These are phyloP conservation scores for Linepithema humile DNA, from an alignment of 1,140 invertebrate genomes.

Conservation along the genomic window DNA sequence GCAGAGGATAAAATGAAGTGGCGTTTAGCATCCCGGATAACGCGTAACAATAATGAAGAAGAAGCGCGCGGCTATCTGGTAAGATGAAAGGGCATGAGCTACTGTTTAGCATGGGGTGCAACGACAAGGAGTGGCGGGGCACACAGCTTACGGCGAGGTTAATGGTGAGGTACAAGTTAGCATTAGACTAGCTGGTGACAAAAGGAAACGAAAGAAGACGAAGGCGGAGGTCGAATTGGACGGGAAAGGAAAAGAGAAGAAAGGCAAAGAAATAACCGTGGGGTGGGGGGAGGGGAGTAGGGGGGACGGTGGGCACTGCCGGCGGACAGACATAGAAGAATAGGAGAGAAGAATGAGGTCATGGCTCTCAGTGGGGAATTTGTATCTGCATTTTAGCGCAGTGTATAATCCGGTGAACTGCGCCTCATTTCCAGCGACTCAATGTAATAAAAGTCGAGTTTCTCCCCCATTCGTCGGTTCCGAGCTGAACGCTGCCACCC, in stretches of 20 bases:
- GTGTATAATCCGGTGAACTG: constrained; percentile 41
- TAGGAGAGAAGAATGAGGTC: constrained; percentile 8
- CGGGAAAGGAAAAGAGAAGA: background rate
- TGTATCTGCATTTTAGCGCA: constrained; percentile 48
- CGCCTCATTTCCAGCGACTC: constrained; percentile 18
- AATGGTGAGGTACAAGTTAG: constrained; percentile 41
- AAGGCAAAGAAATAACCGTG: background rate
- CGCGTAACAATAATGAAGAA: constrained; percentile 45
- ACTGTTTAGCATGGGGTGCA: constrained; percentile 46
- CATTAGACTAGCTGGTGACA: background rate
- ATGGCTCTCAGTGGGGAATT: background rate
- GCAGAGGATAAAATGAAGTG: constrained; percentile 14
- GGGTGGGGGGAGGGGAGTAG: background rate
- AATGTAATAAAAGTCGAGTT: constrained; percentile 49
- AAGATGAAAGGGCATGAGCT: constrained; percentile 42
- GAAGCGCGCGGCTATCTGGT: constrained; percentile 15
- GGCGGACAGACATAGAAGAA: background rate
- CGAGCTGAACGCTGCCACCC: background rate
- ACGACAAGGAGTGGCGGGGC: constrained; percentile 22
- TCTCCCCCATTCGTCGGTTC: background rate
- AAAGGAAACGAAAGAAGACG: background rate
- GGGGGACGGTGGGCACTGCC: background rate
- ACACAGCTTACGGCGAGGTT: constrained; percentile 23
- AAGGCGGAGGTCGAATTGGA: background rate
- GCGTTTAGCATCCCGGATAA: constrained; percentile 13